These are phyloP conservation scores for Nephrocerus scutellatus DNA, from an alignment of 2,888 invertebrate species.

Conservation along the genomic window DNA sequence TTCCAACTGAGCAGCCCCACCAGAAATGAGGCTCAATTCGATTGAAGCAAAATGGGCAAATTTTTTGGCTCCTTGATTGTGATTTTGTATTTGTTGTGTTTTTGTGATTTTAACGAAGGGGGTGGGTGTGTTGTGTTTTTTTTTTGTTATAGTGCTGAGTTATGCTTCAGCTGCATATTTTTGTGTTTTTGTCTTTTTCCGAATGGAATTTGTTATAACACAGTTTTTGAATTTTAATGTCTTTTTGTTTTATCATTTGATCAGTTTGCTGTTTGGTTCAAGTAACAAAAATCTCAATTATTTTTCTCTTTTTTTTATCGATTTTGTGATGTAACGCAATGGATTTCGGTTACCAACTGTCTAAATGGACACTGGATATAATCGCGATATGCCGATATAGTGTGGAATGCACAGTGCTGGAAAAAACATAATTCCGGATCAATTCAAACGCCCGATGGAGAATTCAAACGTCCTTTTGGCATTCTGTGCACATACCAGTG, in stretches of 20 bases:
- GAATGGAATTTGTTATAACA: neutral
- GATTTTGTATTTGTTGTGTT: slow-evolving; percentile 31
- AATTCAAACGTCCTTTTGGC: slow-evolving; percentile 43
- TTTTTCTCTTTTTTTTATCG: neutral
- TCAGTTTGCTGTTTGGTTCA: slow-evolving; percentile 7
- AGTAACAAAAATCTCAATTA: neutral
- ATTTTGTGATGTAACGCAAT: neutral
- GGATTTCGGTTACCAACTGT: no score
- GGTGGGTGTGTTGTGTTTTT: slow-evolving; percentile 33
- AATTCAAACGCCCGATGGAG: slow-evolving; percentile 44
- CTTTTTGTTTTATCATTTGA: slow-evolving; percentile 21
- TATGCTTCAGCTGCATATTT: slow-evolving; percentile 1
- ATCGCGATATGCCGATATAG: no score
- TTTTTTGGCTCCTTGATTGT: neutral
- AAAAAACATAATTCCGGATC: slow-evolving; percentile 44
- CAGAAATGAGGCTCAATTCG: no score
- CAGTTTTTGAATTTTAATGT: neutral
- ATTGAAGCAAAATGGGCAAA: slow-evolving; percentile 6
- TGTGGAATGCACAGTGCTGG: slow-evolving; percentile 44
- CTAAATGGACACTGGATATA: no score
- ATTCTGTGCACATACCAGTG: slow-evolving; percentile 46
- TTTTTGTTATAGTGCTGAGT: neutral
- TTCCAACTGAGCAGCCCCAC: no score
- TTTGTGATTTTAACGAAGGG: slow-evolving; percentile 35
- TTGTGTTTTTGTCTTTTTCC: slow-evolving; percentile 3